A percentile compares a stretch with the other conserved stretches of the same genome.
Conservation (phyloP, 2,888 invertebrate species). For the Actias luna region DNA sequence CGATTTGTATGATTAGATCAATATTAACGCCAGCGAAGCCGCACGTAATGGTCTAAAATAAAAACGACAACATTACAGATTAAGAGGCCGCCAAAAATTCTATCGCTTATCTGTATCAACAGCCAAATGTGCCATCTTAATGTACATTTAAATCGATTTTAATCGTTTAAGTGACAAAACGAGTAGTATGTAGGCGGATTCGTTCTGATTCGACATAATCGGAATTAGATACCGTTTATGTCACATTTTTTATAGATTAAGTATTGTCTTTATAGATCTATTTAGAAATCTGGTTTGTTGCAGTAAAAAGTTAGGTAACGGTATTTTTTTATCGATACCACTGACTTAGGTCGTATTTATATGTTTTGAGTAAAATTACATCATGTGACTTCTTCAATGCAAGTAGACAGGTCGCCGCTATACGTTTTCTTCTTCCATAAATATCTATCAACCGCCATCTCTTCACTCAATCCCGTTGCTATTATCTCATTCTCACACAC, state of each 20-base stretch:
- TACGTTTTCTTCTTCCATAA: too few species aligned
- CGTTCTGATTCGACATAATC: background rate
- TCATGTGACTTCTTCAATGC: too few species aligned
- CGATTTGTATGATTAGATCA: too few species aligned
- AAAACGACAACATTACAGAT: background rate
- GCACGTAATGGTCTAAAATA: too few species aligned
- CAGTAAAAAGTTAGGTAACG: background rate
- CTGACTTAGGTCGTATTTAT: too few species aligned
- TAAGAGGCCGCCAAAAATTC: too few species aligned
- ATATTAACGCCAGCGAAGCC: too few species aligned
- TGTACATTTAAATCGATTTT: conserved; percentile 14
- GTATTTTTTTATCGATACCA: background rate
- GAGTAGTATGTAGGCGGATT: background rate
- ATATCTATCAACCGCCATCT: too few species aligned
- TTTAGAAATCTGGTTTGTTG: background rate
- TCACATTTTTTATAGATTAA: background rate
- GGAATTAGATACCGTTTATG: background rate
- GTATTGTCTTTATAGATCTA: background rate
- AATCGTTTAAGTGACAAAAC: background rate
- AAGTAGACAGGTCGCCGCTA: too few species aligned
- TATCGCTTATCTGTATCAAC: background rate
- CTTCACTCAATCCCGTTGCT: too few species aligned
- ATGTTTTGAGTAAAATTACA: too few species aligned
- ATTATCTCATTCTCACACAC: too few species aligned
- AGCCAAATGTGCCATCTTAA: background rate